A percentile compares a stretch with the other conserved stretches of the same genome.
These are phyloP conservation scores for Marcusenius ussheri DNA, from an alignment of 2,113 vertebrate genomes.

Conservation along the genomic window DNA sequence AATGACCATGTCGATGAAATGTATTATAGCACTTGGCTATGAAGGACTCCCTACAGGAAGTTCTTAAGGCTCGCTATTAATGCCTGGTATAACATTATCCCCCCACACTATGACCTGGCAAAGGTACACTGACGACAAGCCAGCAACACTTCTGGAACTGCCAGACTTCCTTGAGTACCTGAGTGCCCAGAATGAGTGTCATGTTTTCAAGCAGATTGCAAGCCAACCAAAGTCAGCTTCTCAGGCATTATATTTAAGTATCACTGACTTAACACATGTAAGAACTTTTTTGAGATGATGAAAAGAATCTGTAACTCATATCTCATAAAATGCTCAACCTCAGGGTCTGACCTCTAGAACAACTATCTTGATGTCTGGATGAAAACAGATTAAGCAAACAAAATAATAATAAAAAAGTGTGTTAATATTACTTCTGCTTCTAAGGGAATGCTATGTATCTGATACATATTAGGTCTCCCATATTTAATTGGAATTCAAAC, in stretches of 20 bases:
- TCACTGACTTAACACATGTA: neutral
- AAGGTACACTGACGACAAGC: neutral
- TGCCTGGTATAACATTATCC: neutral
- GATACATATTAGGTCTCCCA: neutral
- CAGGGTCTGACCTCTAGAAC: neutral
- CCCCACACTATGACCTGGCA: neutral
- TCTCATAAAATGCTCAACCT: neutral
- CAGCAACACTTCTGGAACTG: neutral
- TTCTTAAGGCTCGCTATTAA: neutral
- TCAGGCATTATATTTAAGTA: neutral
- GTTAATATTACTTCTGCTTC: neutral
- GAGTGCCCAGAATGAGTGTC: neutral
- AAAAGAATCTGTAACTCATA: neutral
- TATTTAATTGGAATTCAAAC: neutral
- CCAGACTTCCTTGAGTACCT: neutral
- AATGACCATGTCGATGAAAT: neutral
- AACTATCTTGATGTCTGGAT: neutral
- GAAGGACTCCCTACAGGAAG: neutral
- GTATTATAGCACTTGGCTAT: neutral
- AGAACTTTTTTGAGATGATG: neutral
- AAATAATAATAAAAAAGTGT: neutral
- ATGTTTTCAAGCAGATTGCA: neutral
- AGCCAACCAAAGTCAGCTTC: neutral
- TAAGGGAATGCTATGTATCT: neutral
- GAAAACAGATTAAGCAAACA: neutral